Percentiles rank a stretch among this genome's conserved stretches.
Conservation (phyloP, 1,140 invertebrate species). For the Rhynchophorus ferrugineus region DNA sequence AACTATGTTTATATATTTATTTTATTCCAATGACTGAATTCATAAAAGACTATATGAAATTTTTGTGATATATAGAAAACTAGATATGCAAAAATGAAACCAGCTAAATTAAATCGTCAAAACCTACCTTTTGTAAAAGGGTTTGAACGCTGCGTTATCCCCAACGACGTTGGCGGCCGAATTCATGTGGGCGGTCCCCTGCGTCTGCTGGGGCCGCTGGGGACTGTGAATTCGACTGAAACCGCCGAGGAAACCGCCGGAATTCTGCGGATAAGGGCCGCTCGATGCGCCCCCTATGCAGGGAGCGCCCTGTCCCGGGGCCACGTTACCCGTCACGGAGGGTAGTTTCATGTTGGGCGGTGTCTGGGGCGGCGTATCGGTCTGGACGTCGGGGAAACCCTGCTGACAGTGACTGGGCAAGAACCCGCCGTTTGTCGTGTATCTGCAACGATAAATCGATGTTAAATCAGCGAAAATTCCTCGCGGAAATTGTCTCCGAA, state of each 20-base stretch:
- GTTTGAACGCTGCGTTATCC: conserved; percentile 69
- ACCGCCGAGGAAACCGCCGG: conserved; percentile 35
- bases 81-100: too few species aligned
- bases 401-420: conserved; percentile 38
- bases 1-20: too few species aligned
- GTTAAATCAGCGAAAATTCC: too few species aligned
- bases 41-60: too few species aligned
- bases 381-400: conserved; percentile 79
- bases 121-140: conserved; percentile 84
- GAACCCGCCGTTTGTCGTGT: conserved; percentile 35
- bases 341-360: conserved; percentile 85
- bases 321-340: conserved; percentile 57
- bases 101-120: too few species aligned
- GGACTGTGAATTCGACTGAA: conserved; percentile 45
- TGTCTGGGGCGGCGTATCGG: conserved; percentile 86
- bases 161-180: conserved; percentile 46
- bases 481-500: too few species aligned
- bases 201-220: conserved; percentile 43
- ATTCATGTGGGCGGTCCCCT: conserved; percentile 40
- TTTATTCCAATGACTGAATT: too few species aligned
- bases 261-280: conserved; percentile 30
- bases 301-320: conserved; percentile 43
- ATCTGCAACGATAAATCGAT: conserved; percentile 6
- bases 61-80: too few species aligned
- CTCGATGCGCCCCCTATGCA: conserved; percentile 30